These are phyloP conservation scores for Prunella himalayana DNA, from an alignment of 2,113 vertebrate species.

Conservation along the genomic window DNA sequence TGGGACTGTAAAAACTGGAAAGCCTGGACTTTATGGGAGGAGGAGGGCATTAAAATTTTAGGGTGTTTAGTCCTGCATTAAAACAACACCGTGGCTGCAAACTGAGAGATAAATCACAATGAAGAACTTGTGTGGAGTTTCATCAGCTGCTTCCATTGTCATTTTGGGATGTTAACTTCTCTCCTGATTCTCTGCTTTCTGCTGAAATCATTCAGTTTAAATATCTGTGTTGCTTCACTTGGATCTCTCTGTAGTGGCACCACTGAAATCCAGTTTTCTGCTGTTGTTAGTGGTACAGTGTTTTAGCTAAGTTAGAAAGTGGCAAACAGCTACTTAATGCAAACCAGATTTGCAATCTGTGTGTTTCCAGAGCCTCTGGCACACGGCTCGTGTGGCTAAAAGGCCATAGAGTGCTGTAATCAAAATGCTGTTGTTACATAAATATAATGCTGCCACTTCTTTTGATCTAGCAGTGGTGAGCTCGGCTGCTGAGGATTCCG, in stretches of 20 bases:
- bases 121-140: background rate
- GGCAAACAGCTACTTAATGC: constrained; percentile 30
- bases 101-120: background rate
- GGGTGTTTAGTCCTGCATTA: background rate
- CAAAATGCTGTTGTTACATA: constrained; percentile 26
- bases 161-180: background rate
- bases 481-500: background rate
- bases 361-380: constrained; percentile 55
- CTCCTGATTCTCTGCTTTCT: background rate
- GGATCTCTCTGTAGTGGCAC: background rate
- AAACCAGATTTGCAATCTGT: constrained; percentile 53
- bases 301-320: constrained; percentile 20
- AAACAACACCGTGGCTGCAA: background rate
- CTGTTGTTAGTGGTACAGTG: background rate
- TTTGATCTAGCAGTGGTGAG: background rate
- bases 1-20: background rate
- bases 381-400: background rate
- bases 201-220: background rate
- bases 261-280: background rate
- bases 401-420: constrained; percentile 28
- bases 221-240: background rate
- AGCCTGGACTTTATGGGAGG: background rate
- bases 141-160: background rate
- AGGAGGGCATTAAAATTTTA: background rate
- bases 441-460: constrained; percentile 46